These are phyloP conservation scores for Balaeniceps rex DNA, from an alignment of 2,113 vertebrate species.

Conservation along the genomic window DNA sequence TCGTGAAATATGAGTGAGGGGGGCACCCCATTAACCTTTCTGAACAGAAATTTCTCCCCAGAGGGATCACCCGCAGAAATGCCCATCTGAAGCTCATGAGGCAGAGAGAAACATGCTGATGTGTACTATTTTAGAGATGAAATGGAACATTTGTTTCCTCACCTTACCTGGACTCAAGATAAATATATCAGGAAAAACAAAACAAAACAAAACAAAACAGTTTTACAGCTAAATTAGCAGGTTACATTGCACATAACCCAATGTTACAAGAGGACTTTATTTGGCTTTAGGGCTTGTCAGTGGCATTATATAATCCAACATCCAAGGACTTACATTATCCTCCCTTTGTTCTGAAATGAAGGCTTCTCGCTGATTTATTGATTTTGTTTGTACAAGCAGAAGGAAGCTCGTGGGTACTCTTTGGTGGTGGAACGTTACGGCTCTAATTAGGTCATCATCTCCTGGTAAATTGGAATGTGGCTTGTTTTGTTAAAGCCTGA, in stretches of 20 bases:
- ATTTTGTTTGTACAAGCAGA: background rate
- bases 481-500: background rate
- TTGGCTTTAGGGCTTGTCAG: background rate
- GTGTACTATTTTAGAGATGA: background rate
- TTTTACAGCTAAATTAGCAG: background rate
- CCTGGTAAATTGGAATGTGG: background rate
- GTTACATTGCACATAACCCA: background rate
- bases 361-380: background rate
- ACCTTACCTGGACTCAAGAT: background rate
- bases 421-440: background rate
- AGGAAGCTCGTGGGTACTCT: background rate
- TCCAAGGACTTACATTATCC: background rate
- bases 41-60: background rate
- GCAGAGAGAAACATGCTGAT: background rate
- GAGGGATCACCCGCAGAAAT: background rate
- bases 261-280: background rate
- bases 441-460: background rate
- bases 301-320: background rate
- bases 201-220: background rate
- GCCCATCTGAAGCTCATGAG: background rate
- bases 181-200: background rate
- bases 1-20: accelerated
- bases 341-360: background rate
- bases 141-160: background rate
- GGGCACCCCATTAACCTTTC: background rate